Evolutionary conservation across 2,797 vertebrate species (phyloP), one percentile per base, ranked within the genome.

Genomic region (Sebastes melanostomus): DNA sequence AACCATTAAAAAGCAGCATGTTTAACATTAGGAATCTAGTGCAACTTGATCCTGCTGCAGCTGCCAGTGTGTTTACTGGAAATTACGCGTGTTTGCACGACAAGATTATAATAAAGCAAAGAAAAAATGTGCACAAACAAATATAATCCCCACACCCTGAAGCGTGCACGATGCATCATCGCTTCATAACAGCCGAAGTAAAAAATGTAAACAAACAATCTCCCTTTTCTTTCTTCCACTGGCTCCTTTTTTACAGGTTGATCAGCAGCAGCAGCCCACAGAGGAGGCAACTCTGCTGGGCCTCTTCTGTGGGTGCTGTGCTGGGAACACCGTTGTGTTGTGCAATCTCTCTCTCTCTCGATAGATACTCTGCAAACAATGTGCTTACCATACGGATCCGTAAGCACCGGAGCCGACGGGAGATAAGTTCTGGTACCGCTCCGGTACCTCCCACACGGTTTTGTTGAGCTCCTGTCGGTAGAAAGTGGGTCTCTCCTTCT

Each of bases 351-450:
- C 70, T 66, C 38, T 66, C 50, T 66, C 16, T 72, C 56, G n/a
- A 18, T 18, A 25, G 16, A 38, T 27, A 16, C 74, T 55, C 72
- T 84, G 84, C 86, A 84, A 72, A 72, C 82, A 58, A 69, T 62
- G 36, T 85, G 93, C 96, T 95, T 94, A 99, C 98, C 98, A 99
- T 13, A 99, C 98, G 1, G 98, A 97, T 91, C 98, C 98, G 86
- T 98, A 98, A 29, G 98, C 98, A 10, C 98, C 98, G 55, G 98
- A 98, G 89, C 98, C 98, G 62, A 99, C 98, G 0, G 98, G 98
- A 24, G 96, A 96, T 20, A 99, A 94, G 84, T 92, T 93, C 95
- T 97, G 95, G 92, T 98, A 98, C 54, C 97, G 94, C 94, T 96
- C 95, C 74, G 98, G 98, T 62, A 99, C 98, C 93, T 99, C 98